Base-by-base conservation (phyloP, 2,888 invertebrate genomes). In the Polylopha cassiicola region DNA sequence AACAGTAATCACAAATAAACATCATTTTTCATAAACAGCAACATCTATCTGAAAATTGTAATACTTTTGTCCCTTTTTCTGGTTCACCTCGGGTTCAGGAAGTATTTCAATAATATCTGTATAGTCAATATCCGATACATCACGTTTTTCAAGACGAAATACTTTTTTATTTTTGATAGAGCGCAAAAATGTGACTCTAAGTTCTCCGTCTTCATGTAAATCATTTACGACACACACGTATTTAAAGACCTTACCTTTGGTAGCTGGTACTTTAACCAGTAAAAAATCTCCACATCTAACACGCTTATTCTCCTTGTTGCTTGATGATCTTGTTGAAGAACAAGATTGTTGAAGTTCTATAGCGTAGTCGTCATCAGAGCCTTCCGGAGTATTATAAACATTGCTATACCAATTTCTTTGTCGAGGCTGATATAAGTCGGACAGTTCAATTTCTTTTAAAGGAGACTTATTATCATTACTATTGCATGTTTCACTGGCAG, bases 61-160 rank as follows among this genome's bases (percentile, higher is more conserved):
- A 28, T 28, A 28, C 17, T 28, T 15, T 17, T 17, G 16, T 9
- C 28, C 28, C 20, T 20, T 11, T 9, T 30, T 30, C 11, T 4
- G 11, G 8, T n/a, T 30, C 11, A 13, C 20, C 4, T 7, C n/a
- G 7, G 30, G 30, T 20, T 30, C 8, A 13, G 18, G 4, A 3
- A 30, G 9, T 20, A 30, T 30, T 30, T 8, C 13, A 18, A 30
- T 13, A 13, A 30, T 20, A 13, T 30, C 30, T 30, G 20, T 30
- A n/a, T 20, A 20, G 20, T 30, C 30, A n/a, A 30, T 20, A 20
- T 30, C 20, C 11, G 30, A 11, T 20, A 23, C 7, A 23, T 23
- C 23, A 7, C 4, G 4, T 23, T 23, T 10, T 4, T 23, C 5
- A 6, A 23, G 6, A 23, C 4, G 4, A 23, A 23, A 23, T 4